Percentiles rank a stretch among this genome's conserved stretches.
phyloP scores from a whole-genome alignment of 2,888 invertebrate genomes.

The Stenurella melanura region DNA sequence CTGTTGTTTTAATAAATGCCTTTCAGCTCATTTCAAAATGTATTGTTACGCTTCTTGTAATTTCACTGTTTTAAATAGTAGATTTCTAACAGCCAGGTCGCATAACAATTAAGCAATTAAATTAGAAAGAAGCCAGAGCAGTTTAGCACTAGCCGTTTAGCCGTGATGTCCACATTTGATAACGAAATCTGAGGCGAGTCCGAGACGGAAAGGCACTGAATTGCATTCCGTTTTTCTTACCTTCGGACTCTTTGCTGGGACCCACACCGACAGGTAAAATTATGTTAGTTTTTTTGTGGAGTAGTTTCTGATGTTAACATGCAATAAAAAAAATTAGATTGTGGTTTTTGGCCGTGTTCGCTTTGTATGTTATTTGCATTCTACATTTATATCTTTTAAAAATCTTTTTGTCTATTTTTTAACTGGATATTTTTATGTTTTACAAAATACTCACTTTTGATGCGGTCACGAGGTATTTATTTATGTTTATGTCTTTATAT shows the following conservation, averaged over 20 bases:
- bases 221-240: constrained; percentile 67
- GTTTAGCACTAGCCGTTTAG: constrained; percentile 63
- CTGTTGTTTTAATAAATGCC: too few relatives aligned
- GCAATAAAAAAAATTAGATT: constrained; percentile 69
- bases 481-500: neutral
- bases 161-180: constrained; percentile 70
- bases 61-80: too few relatives aligned
- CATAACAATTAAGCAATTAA: constrained; percentile 34
- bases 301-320: constrained; percentile 72
- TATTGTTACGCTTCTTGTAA: too few relatives aligned
- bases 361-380: constrained; percentile 70
- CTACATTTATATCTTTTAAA: constrained; percentile 62
- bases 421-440: constrained; percentile 34
- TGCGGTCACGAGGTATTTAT: neutral
- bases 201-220: constrained; percentile 66
- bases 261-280: constrained; percentile 69
- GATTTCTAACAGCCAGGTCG: neutral
- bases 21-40: too few relatives aligned
- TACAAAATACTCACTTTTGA: constrained; percentile 21
- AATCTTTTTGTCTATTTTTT: constrained; percentile 37
- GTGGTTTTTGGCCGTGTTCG: constrained; percentile 62
- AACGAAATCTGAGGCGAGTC: constrained; percentile 69
- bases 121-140: constrained; percentile 17
- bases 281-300: constrained; percentile 65
- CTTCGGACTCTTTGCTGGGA: constrained; percentile 64